Evolutionary conservation across 2,888 invertebrate genomes (phyloP), one percentile per base, ranked within the genome.

Genomic region (Amorpha juglandis): DNA sequence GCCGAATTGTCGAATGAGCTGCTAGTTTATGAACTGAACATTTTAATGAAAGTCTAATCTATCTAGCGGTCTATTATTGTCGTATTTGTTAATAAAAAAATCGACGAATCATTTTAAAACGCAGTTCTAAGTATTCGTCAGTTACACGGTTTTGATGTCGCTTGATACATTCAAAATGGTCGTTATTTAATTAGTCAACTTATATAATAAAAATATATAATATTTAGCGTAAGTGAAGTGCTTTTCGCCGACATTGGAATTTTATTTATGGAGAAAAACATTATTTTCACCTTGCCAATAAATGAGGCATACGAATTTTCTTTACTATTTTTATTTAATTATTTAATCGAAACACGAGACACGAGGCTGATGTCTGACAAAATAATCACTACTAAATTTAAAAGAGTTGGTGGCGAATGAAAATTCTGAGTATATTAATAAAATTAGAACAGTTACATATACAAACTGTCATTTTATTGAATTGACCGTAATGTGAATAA

Each of bases 201-300:
- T 62, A 86, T 85, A 86, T 84, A 78, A 78, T 77, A 78, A 78
- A 74, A 76, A 78, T 83, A 84, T 86, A 82, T 87, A 80, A 82
- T 85, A 84, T 84, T 75, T 86, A 87, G 84, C 74, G 71, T 89
- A 87, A 85, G 87, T 81, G 76, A 77, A 81, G n/a, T 65, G 51
- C 88, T 88, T 89, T 86, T 86, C 82, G 86, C 84, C 80, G 83
- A 83, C 77, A 81, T 75, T 80, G 75, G 76, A 80, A 82, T 79
- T 81, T 80, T 84, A 81, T 81, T 82, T 84, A 80, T 80, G 74
- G 81, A 74, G 71, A 76, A 73, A 74, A 75, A 75, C 73, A 76
- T 81, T 77, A 76, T 72, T 78, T 78, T 75, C 64, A 68, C 78
- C 82, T 83, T 85, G 87, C 86, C 84, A 84, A 79, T 79, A 77